Evolutionary conservation across 2,888 invertebrate genomes (phyloP), one percentile per base, ranked within the genome.

Genomic region (Ceraclea dissimilis): DNA sequence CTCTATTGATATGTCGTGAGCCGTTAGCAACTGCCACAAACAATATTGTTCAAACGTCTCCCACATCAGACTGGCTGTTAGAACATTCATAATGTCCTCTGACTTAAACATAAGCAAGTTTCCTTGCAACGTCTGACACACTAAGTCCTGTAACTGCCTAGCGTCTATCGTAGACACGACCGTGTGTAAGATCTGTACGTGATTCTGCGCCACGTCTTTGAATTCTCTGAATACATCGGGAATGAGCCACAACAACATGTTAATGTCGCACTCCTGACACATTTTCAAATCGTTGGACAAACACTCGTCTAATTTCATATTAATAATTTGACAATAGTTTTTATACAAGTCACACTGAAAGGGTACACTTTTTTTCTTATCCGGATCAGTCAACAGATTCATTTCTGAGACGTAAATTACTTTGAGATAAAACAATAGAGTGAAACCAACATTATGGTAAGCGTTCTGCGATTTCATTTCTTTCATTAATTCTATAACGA

Each of bases 31-130:
- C 72, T 97, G 96, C 98, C 98, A 99, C 48, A 98, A 81, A 71
- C 94, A 96, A 70, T 92, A 88, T 72, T 99, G 98, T 71, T 98
- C 97, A 65, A 95, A 92, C 2, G 96, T 95, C 74, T 98, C 97
- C 93, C 97, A 99, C 56, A 84, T 83, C 55, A 98, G 77, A 67
- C 93, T 96, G 46, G 88, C 86, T 59, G 87, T 88, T 64, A 91
- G 72, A 70, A 91, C 80, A 44, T 83, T 78, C 57, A 84, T 82
- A 47, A 91, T 79, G 56, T 86, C 86, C 64, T 91, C 90, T 43
- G 81, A 81, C 68, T 88, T 89, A 64, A 91, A 85, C 83, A 91
- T 89, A 67, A 85, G 84, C 59, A 91, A 72, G 66, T 88, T 90
- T 53, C 93, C 93, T 74, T 94, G 93, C 65, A 95, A 79, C 62